phyloP scores from a whole-genome alignment of 2,888 invertebrate species.

The Antitype chi region DNA sequence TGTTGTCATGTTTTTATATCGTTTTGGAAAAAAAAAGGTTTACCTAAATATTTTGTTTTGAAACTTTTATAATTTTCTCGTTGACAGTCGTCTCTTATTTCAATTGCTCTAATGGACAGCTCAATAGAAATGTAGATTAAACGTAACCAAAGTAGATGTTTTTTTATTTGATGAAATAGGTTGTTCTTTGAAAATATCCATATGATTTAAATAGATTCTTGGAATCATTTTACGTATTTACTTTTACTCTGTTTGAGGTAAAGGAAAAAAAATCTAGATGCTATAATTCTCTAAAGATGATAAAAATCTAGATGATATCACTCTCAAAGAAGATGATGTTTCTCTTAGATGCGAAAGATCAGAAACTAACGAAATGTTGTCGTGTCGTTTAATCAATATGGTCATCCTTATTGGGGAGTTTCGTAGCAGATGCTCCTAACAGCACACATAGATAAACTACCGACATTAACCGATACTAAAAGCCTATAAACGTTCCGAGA shows the following conservation, averaged over 20 bases:
- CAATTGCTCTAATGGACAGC: slow-evolving; percentile 52
- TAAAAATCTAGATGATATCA: no score
- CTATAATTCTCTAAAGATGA: neutral
- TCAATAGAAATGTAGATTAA: slow-evolving; percentile 50
- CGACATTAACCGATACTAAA: slow-evolving; percentile 50
- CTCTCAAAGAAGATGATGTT: slow-evolving; percentile 1
- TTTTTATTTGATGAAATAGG: slow-evolving; percentile 34
- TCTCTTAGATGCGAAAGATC: neutral
- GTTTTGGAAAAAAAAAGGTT: slow-evolving; percentile 30
- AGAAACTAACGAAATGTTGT: slow-evolving; percentile 25
- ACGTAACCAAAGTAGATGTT: slow-evolving; percentile 43
- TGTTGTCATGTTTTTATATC: slow-evolving; percentile 15
- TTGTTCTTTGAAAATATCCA: slow-evolving; percentile 40
- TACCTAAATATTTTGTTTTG: slow-evolving; percentile 41
- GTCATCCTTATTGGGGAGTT: slow-evolving; percentile 47
- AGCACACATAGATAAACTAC: slow-evolving; percentile 38
- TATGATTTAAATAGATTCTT: slow-evolving; percentile 29
- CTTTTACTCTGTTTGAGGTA: slow-evolving; percentile 8
- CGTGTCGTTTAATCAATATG: slow-evolving; percentile 29
- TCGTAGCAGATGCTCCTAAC: slow-evolving; percentile 55
- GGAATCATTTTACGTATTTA: slow-evolving; percentile 20
- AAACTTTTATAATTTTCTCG: slow-evolving; percentile 52
- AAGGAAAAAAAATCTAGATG: neutral
- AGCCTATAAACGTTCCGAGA: slow-evolving; percentile 60
- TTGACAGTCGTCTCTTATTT: slow-evolving; percentile 43